These are phyloP conservation scores for Baccha elongata DNA, from an alignment of 2,888 invertebrate genomes.

Conservation along the genomic window DNA sequence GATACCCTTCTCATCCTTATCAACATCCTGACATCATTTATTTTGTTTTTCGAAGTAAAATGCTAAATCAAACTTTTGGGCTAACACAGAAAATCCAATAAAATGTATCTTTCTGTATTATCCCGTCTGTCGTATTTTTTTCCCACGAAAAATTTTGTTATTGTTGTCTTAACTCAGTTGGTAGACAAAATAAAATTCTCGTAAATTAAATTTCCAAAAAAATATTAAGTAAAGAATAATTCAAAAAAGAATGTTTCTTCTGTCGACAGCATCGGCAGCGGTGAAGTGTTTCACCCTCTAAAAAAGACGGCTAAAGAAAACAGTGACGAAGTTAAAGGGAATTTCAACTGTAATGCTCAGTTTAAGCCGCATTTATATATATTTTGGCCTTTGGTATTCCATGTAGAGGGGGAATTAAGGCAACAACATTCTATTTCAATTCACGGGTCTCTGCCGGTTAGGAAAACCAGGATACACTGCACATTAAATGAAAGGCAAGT, in stretches of 20 bases:
- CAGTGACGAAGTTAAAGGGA: constrained; percentile 26
- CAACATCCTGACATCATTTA: constrained; percentile 14
- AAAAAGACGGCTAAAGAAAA: not conserved
- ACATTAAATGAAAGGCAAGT: not conserved
- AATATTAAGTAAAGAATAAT: constrained; percentile 54
- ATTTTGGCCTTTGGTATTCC: constrained; percentile 30
- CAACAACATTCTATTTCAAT: constrained; percentile 25
- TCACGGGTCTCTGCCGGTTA: constrained; percentile 23
- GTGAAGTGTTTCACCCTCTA: not conserved
- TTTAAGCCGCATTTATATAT: constrained; percentile 52
- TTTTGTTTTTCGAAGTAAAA: constrained; percentile 29
- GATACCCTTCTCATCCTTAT: constrained; percentile 8
- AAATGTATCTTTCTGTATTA: constrained; percentile 17
- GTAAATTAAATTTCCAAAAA: constrained; percentile 66
- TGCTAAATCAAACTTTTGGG: constrained; percentile 35
- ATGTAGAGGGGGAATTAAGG: not conserved
- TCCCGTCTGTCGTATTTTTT: not conserved
- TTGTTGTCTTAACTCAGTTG: constrained; percentile 24
- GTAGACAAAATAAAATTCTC: constrained; percentile 36
- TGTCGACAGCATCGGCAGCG: not conserved
- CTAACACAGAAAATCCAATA: constrained; percentile 46
- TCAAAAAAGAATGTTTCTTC: constrained; percentile 18
- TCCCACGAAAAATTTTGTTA: not conserved
- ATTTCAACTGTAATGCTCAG: constrained; percentile 33
- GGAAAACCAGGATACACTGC: constrained; percentile 2